Evolutionary conservation across 2,797 vertebrate species (phyloP), one percentile per base, ranked within the genome.

Genomic region (Acanthopagrus latus): DNA sequence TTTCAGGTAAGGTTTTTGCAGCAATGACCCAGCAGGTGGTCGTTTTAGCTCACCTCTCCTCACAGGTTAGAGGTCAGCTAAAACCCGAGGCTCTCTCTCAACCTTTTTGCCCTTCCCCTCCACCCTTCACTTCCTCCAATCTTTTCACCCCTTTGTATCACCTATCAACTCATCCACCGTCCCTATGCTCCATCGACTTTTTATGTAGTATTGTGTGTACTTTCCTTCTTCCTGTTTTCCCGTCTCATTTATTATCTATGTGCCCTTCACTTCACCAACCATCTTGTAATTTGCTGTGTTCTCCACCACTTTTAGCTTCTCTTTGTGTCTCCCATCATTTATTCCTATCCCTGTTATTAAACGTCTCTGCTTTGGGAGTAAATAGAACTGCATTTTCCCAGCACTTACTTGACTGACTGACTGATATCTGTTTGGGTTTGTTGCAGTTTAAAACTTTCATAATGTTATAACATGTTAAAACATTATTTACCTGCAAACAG

Each of bases 1-100:
- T 55, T 74, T 71, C 50, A 57, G 47, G 55, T 68, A 44, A 79
- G 5, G 33, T 7, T 38, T 74, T 78, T 78, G 67, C 12, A 48
- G 76, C 76, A 77, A 83, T 52, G 27, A 62, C 9, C 12, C 21
- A 73, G 54, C 87, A 92, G 87, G 91, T 89, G 86, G 84, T 54
- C 38, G 20, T 46, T 66, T 78, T 52, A 78, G 55, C 57, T 80
- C 14, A 0, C n/a, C 16, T 67, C 64, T 72, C 41, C 58, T 76
- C 48, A 20, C 50, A 82, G 90, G 81, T 86, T 67, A 82, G 82
- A 84, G 84, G 77, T 86, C 85, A 87, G 55, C 48, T 58, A 59
- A 55, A 33, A 59, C 85, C 64, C 18, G 3, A 64, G 71, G 81
- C 80, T 48, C 44, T 69, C 87, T 76, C 72, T 81, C 62, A 76